A percentile compares a stretch with the other conserved stretches of the same genome.
Evolutionary conservation across 1,140 invertebrate species (phyloP).

Genomic region (Zophobas atratus): DNA sequence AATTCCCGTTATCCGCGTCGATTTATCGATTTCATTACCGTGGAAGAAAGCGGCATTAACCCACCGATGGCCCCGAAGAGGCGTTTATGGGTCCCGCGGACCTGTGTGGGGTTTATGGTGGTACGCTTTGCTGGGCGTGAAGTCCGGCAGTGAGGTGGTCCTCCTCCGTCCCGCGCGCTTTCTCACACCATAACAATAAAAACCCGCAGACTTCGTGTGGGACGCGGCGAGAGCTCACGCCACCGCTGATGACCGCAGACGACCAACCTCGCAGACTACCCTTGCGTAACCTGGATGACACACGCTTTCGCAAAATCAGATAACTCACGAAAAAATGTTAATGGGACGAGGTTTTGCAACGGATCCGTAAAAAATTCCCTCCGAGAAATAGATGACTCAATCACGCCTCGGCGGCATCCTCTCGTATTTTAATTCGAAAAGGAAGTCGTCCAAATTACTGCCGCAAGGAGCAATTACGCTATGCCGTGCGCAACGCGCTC

Average conservation of each 20-base stretch:
- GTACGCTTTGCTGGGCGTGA: slow-evolving; percentile 41
- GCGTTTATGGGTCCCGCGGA: slow-evolving; percentile 2
- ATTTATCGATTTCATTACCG: no score
- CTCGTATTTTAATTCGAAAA: not conserved
- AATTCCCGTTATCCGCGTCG: no score
- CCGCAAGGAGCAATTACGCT: slow-evolving; percentile 8
- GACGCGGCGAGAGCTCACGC: slow-evolving; percentile 38
- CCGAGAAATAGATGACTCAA: slow-evolving; percentile 32
- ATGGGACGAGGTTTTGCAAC: slow-evolving; percentile 38
- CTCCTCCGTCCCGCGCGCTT: slow-evolving; percentile 7
- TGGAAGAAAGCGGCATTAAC: no score
- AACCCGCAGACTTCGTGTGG: slow-evolving; percentile 34
- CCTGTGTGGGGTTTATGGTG: slow-evolving; percentile 24
- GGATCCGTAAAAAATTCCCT: slow-evolving; percentile 19
- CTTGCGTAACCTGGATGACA: slow-evolving; percentile 37
- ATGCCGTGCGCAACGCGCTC: not conserved
- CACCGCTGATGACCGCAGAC: slow-evolving; percentile 42
- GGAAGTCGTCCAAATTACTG: slow-evolving; percentile 15
- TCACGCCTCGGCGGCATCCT: not conserved
- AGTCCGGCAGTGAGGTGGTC: slow-evolving; percentile 41
- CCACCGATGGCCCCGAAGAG: not conserved
- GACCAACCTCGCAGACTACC: slow-evolving; percentile 16
- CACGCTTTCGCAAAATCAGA: slow-evolving; percentile 31
- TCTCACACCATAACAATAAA: slow-evolving; percentile 31
- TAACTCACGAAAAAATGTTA: slow-evolving; percentile 37